Base-by-base conservation (phyloP, 2,888 invertebrate species). In the Ophioninae sp. region DNA sequence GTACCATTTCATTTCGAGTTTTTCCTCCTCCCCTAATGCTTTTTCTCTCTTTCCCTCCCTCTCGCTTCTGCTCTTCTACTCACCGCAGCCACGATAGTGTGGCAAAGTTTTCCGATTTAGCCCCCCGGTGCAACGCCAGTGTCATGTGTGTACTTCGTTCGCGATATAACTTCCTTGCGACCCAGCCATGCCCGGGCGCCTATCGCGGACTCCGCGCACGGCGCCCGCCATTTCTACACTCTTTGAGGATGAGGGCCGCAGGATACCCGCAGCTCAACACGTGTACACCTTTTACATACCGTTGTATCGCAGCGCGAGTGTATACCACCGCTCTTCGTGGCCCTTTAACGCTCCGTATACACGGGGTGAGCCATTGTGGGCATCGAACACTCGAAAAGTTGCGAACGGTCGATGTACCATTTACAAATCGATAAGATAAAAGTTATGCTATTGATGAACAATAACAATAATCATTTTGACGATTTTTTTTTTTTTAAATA, bases 1-100 rank as follows among this genome's bases (percentile, higher is more conserved):
- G 77, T 86, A 86, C 87, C 86, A 87, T 88, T 88, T 89, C 86
- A 89, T 88, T 89, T 87, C 84, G 86, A 85, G 85, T 87, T 85
- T 81, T 80, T 85, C 75, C 23, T 85, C 81, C 73, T 75, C 77
- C 67, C 79, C 77, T 50, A 23, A 39, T 65, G 20, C 74, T 69
- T 68, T 59, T 8, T 21, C 41, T 56, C 62, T 23, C 37, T 72
- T 62, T 83, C 69, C 68, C 78, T 75, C 74, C 64, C 72, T 65
- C 30, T 74, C 56, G 30, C 37, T 56, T 44, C 3, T n/a, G 21
- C 39, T 62, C 83, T n/a, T 68, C 74, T 73, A 83, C 68, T 65
- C 65, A 68, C 82, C 80, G 69, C 81, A 79, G 77, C 70, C 76
- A 79, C 76, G 67, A 73, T 79, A 78, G 79, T 79, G 81, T 79